Evolutionary conservation across 1,140 invertebrate species (phyloP).

Genomic region (Sycophila sp.): DNA sequence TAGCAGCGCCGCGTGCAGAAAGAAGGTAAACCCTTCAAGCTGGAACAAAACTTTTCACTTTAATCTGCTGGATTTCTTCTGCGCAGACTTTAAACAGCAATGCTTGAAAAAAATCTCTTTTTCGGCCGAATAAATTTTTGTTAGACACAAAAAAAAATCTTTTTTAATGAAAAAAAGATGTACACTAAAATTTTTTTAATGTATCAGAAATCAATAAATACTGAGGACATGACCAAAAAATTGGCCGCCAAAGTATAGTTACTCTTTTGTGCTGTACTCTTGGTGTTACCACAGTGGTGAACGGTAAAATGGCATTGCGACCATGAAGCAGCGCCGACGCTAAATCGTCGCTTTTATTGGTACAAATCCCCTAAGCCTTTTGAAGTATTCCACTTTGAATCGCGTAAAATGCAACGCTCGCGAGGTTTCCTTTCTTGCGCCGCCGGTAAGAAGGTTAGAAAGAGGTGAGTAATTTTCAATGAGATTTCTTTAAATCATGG

Average conservation of each 20-base stretch:
- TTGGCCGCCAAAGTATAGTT: no score
- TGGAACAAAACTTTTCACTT: slow-evolving; percentile 22
- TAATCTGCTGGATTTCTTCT: slow-evolving; percentile 4
- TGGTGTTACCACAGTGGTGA: background rate
- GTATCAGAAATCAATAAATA: no score
- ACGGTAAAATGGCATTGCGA: slow-evolving; percentile 12
- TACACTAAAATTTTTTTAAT: no score
- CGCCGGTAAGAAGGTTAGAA: no score
- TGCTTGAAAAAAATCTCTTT: background rate
- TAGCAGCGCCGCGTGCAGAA: background rate
- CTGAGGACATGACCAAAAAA: no score
- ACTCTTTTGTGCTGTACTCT: background rate
- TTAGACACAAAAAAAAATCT: background rate
- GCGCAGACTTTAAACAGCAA: background rate
- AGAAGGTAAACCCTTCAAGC: slow-evolving; percentile 21
- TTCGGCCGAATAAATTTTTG: background rate
- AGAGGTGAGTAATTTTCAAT: no score
- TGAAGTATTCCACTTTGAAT: background rate
- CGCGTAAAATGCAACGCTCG: no score
- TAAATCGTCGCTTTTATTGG: background rate
- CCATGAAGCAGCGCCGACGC: background rate
- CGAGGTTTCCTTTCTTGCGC: background rate
- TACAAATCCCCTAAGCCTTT: background rate
- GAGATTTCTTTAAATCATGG: no score
- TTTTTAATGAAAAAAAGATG: no score